phyloP scores from a whole-genome alignment of 2,888 invertebrate species.

The Xestoiulus laeticollis region DNA sequence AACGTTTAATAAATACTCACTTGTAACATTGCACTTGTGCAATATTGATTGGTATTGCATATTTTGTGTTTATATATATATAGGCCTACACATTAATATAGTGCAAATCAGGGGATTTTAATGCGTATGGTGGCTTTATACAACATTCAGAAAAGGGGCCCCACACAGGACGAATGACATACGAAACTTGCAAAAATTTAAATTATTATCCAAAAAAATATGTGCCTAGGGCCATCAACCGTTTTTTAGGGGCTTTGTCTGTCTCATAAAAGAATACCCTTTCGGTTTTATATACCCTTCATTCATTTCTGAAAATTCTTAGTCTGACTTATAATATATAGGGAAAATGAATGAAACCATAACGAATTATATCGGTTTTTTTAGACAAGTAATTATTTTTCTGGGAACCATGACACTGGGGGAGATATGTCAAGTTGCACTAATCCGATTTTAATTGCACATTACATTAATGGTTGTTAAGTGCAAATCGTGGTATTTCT shows the following conservation, averaged over 20 bases:
- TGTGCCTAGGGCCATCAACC: background rate
- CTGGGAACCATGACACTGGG: background rate
- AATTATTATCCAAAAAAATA: background rate
- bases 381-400: background rate
- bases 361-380: background rate
- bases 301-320: background rate
- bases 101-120: too few species aligned
- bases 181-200: background rate
- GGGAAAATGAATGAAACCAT: slow-evolving; percentile 29
- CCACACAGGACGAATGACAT: background rate
- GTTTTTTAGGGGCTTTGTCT: background rate
- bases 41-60: too few species aligned
- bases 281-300: background rate
- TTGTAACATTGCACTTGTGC: too few species aligned
- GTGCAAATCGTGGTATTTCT: too few species aligned
- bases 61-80: too few species aligned
- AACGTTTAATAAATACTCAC: too few species aligned
- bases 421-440: background rate
- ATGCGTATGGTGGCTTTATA: background rate
- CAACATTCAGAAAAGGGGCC: background rate
- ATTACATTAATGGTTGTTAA: background rate
- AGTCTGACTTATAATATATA: background rate
- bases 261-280: background rate
- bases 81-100: too few species aligned
- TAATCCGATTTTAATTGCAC: background rate